These are phyloP conservation scores for Hyphantria cunea DNA, from an alignment of 1,140 invertebrate species.

Conservation along the genomic window DNA sequence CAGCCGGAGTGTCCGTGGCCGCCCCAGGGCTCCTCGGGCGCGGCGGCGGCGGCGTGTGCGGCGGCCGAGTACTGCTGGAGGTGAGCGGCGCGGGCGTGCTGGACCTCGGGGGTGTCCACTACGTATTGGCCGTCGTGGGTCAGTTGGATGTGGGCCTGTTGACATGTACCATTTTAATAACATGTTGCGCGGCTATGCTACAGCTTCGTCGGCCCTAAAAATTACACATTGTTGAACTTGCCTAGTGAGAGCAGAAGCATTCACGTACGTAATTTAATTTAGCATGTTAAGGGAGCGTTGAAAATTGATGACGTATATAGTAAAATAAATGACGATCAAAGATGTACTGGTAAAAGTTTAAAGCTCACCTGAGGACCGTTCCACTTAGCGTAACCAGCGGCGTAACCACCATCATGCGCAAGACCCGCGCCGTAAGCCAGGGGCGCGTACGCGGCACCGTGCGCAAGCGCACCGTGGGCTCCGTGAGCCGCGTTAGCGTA, in stretches of 20 bases:
- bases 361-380: constrained; percentile 53
- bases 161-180: not conserved
- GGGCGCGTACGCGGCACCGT: constrained; percentile 57
- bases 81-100: constrained; percentile 75
- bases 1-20: constrained; percentile 59
- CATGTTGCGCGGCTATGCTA: too few species aligned
- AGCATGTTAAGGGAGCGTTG: too few species aligned
- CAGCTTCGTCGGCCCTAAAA: too few species aligned
- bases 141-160: constrained; percentile 73
- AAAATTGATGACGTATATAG: too few species aligned
- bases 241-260: too few species aligned
- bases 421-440: constrained; percentile 38
- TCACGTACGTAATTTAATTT: too few species aligned
- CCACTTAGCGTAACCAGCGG: constrained; percentile 72
- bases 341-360: not conserved
- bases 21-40: constrained; percentile 69
- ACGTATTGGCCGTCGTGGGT: constrained; percentile 80
- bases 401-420: constrained; percentile 47
- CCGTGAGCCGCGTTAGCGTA: constrained; percentile 81
- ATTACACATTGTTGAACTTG: too few species aligned
- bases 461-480: constrained; percentile 43
- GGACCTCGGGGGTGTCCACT: constrained; percentile 78
- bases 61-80: constrained; percentile 67
- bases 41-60: constrained; percentile 66
- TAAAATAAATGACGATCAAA: too few species aligned